A percentile compares a stretch with the other conserved stretches of the same genome.
phyloP scores from a whole-genome alignment of 2,888 invertebrate species.

The Drosophila multiciliata region DNA sequence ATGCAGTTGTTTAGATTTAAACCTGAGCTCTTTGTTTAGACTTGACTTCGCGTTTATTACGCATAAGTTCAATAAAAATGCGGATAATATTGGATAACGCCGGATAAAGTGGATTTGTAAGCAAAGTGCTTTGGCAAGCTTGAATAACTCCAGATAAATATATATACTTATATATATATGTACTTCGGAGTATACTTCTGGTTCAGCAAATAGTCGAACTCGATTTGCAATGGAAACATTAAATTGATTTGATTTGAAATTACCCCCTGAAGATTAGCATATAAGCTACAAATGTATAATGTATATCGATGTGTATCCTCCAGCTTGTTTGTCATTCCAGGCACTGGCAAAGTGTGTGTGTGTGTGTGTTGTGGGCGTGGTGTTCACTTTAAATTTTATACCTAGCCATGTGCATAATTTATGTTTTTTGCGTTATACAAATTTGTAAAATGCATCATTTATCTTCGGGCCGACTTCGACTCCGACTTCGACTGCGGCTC shows the following conservation, averaged over 20 bases:
- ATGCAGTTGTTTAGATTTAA: not conserved
- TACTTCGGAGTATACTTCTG: too few species aligned
- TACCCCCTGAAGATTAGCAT: slow-evolving; percentile 15
- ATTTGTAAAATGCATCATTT: slow-evolving; percentile 76
- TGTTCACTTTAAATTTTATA: slow-evolving; percentile 36
- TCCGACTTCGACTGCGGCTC: not conserved
- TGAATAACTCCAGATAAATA: not conserved
- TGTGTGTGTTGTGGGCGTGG: slow-evolving; percentile 31
- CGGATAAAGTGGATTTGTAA: not conserved
- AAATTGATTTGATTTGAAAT: slow-evolving; percentile 35
- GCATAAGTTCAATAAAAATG: not conserved
- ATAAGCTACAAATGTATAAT: slow-evolving; percentile 11
- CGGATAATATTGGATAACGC: not conserved
- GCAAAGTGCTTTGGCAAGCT: not conserved
- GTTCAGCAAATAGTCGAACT: not conserved
- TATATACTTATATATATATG: not conserved
- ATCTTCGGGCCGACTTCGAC: slow-evolving; percentile 57
- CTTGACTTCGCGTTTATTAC: not conserved
- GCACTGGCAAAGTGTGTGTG: slow-evolving; percentile 9
- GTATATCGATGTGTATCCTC: slow-evolving; percentile 2
- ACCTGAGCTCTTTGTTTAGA: too few species aligned
- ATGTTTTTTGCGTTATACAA: slow-evolving; percentile 73
- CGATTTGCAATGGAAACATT: slow-evolving; percentile 2
- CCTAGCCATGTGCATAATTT: slow-evolving; percentile 64
- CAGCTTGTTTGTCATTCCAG: slow-evolving; percentile 31